Evolutionary conservation across 2,113 vertebrate species (phyloP), one percentile per base, ranked within the genome.

Genomic region (Plecturocebus donacophilus): DNA sequence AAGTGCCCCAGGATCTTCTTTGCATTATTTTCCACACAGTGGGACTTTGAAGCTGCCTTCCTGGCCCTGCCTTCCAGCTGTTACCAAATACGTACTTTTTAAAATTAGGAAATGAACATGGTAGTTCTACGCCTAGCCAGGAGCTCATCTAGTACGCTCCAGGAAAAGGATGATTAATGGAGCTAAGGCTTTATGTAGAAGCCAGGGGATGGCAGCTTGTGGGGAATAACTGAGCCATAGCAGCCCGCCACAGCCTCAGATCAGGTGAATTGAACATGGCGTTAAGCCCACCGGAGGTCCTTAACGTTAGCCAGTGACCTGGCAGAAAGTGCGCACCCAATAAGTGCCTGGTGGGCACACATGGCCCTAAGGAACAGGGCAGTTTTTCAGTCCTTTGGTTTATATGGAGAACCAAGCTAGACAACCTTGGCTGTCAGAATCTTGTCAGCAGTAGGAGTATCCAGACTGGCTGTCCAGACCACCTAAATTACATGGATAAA

Each of bases 41-140:
- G 3, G 42, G 54, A 90, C 27, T 96, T 96, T 84, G 54, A 97
- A 95, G 42, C 52, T 94, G 61, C 11, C 20, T 87, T 82, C 76
- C 87, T 95, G 56, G 77, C 42, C 70, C 70, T 89, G 20, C 71
- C 66, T 81, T 80, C 20, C 8, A 32, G 73, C 40, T 66, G 40
- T 81, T 93, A 88, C 75, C 86, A 96, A 97, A 95, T 38, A 90
- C 42, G 92, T 13, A 77, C 30, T 87, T 97, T 97, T 96, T 92
- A 49, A 97, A 97, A 82, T 88, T 96, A 96, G 81, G 70, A 96
- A 96, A 95, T 92, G 42, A 91, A 96, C 90, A 92, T 92, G 71
- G 84, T 92, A 87, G 75, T 71, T 90, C 56, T 87, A 6, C 5
- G 75, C 35, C 64, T 73, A 73, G 94, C 86, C 95, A 96, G 79